A percentile compares a stretch with the other conserved stretches of the same genome.
phyloP scores from a whole-genome alignment of 1,140 invertebrate species.

The Aleiodes sp. region DNA sequence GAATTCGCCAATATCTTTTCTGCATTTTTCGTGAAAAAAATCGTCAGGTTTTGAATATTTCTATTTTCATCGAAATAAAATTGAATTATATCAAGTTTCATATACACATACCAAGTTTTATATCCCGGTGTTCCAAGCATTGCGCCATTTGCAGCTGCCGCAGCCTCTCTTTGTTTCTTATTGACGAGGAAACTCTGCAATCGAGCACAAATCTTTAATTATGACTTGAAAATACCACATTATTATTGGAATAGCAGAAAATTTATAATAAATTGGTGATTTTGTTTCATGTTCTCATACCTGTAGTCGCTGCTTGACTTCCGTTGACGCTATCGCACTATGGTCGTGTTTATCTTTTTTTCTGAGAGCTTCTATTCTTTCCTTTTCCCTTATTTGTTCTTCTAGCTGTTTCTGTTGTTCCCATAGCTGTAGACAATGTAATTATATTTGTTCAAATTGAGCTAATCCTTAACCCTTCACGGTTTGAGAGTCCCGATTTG shows the following conservation, averaged over 20 bases:
- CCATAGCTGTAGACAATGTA: conserved; percentile 71
- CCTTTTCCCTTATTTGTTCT: conserved; percentile 77
- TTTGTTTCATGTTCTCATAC: conserved; percentile 56
- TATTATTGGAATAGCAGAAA: not conserved
- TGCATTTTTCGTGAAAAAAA: too few species aligned
- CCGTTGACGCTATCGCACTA: conserved; percentile 93
- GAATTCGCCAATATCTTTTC: too few species aligned
- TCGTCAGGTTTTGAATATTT: too few species aligned
- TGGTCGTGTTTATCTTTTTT: conserved; percentile 94
- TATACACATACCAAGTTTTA: conserved; percentile 82
- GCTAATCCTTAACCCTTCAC: not conserved
- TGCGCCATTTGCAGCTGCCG: conserved; percentile 76
- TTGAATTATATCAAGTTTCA: too few species aligned
- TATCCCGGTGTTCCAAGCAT: conserved; percentile 75
- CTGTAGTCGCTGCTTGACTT: conserved; percentile 94
- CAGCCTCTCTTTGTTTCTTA: conserved; percentile 85
- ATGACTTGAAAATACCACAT: conserved; percentile 21
- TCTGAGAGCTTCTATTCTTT: conserved; percentile 81
- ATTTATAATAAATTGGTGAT: not conserved
- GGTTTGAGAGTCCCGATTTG: too few species aligned
- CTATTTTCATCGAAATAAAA: too few species aligned
- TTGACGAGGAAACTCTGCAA: conserved; percentile 88
- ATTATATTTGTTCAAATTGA: not conserved
- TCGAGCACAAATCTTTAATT: conserved; percentile 28
- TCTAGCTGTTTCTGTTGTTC: conserved; percentile 82